phyloP scores from a whole-genome alignment of 2,888 invertebrate genomes.

The Ctenicera cuprea region DNA sequence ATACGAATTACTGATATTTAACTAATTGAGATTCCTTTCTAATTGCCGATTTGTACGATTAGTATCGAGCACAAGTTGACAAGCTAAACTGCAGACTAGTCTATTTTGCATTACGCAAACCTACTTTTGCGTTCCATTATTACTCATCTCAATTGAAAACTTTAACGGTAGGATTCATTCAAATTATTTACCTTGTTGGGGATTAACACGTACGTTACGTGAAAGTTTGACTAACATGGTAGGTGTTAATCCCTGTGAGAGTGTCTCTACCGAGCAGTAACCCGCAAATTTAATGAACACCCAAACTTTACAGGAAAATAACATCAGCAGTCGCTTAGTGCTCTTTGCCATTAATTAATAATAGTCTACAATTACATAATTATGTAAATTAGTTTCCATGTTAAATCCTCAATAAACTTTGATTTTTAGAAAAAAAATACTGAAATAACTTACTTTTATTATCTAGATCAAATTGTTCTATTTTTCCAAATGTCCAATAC shows the following conservation, averaged over 20 bases:
- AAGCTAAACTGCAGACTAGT: background rate
- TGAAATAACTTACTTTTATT: too few species aligned
- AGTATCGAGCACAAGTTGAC: conserved; percentile 23
- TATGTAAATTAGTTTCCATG: too few species aligned
- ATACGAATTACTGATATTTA: background rate
- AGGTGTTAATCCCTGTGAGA: conserved; percentile 16
- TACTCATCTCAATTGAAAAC: background rate
- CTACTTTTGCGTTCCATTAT: background rate
- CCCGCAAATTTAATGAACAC: conserved; percentile 16
- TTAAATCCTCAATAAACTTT: too few species aligned
- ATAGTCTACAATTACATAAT: too few species aligned
- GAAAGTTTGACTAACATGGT: conserved; percentile 12
- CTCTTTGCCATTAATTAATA: background rate
- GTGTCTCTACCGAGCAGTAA: conserved; percentile 16
- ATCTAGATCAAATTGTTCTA: too few species aligned
- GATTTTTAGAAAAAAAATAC: too few species aligned
- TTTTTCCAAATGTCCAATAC: too few species aligned
- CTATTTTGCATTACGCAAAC: background rate
- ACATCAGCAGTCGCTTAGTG: background rate
- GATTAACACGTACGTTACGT: background rate
- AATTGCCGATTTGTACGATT: conserved; percentile 35
- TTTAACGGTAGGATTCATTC: background rate
- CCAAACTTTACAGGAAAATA: background rate
- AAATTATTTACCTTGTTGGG: conserved; percentile 23
- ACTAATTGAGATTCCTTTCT: background rate